These are phyloP conservation scores for Boulengeromyrus knoepffleri DNA, from an alignment of 2,113 vertebrate genomes.

Conservation along the genomic window DNA sequence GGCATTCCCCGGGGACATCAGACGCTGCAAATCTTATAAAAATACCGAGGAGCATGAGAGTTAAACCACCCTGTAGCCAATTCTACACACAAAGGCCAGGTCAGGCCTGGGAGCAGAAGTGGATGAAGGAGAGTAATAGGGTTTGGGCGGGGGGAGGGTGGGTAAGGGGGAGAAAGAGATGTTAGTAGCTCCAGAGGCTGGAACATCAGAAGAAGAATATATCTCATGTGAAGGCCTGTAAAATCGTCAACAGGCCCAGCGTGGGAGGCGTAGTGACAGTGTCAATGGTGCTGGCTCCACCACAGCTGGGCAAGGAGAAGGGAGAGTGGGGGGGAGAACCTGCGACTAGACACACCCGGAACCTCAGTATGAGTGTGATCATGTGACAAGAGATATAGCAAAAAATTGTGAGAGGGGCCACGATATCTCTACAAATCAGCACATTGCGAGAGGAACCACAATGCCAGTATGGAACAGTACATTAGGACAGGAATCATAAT, in stretches of 20 bases:
- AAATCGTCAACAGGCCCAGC: background rate
- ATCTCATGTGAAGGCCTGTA: background rate
- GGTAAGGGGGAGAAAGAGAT: background rate
- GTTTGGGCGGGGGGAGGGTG: background rate
- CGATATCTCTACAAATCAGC: background rate
- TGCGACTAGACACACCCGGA: background rate
- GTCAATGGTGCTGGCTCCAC: background rate
- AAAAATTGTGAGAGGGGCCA: background rate
- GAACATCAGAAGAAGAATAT: background rate
- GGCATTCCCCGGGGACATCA: background rate
- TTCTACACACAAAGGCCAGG: conserved; percentile 1
- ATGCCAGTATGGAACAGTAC: too few relatives aligned
- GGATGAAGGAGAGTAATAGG: background rate
- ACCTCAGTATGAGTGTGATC: background rate
- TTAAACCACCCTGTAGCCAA: background rate
- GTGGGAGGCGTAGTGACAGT: background rate
- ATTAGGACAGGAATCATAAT: too few relatives aligned
- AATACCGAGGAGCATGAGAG: background rate
- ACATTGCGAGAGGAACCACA: background rate
- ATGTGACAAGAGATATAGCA: background rate
- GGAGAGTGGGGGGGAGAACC: background rate
- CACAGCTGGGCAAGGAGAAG: background rate
- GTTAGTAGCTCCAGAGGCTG: conserved; percentile 4
- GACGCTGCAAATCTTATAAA: background rate
- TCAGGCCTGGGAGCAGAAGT: background rate